Evolutionary conservation across 1,140 invertebrate genomes (phyloP).

Genomic region (Trachymyrmex septentrionalis): DNA sequence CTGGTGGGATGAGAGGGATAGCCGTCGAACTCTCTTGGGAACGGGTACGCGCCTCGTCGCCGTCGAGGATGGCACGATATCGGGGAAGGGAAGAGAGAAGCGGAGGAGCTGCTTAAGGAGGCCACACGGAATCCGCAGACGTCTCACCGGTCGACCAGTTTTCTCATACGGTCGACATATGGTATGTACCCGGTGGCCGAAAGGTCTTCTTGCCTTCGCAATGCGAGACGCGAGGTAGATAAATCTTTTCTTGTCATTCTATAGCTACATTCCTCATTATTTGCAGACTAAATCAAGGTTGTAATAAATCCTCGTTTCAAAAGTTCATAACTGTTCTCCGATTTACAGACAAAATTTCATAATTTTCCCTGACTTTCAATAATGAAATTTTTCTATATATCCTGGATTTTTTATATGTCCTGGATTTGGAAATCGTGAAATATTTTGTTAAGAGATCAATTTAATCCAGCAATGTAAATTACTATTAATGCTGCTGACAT

Average conservation of each 20-base stretch:
- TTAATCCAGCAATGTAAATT: no score
- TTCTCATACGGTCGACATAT: constrained; percentile 81
- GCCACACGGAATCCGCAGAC: constrained; percentile 78
- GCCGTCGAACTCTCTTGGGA: constrained; percentile 64
- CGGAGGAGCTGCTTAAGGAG: constrained; percentile 76
- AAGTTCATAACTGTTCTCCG: no score
- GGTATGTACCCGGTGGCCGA: constrained; percentile 76
- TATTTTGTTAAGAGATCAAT: no score
- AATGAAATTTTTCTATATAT: no score
- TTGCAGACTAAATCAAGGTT: background rate
- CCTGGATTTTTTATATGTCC: no score
- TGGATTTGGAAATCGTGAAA: no score
- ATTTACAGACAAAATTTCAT: no score
- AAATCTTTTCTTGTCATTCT: constrained; percentile 6
- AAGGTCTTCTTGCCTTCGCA: constrained; percentile 54
- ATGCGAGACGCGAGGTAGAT: background rate
- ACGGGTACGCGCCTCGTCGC: constrained; percentile 66
- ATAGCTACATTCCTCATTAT: background rate
- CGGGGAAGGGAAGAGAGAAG: constrained; percentile 59
- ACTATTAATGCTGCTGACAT: no score
- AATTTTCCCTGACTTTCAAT: no score
- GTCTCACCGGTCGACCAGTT: constrained; percentile 78
- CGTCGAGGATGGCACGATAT: constrained; percentile 64
- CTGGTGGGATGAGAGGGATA: constrained; percentile 55
- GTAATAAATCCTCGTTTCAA: no score